Percentiles rank a stretch among this genome's conserved stretches.
Evolutionary conservation across 2,888 invertebrate species (phyloP).

Genomic region (Cephalotes varians): DNA sequence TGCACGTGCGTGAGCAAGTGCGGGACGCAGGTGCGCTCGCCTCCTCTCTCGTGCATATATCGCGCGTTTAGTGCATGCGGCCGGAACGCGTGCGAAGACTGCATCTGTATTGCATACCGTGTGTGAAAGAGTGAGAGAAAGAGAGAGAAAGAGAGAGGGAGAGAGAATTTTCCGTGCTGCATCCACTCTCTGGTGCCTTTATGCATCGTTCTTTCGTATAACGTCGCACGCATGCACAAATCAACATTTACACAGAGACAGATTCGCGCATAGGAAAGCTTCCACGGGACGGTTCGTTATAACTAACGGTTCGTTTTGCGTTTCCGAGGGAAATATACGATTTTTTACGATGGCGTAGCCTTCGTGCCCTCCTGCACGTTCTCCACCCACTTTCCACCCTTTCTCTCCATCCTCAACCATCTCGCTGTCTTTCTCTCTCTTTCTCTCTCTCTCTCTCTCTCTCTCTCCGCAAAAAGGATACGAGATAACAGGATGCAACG

Average conservation of each 20-base stretch:
- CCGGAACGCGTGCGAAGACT: not conserved
- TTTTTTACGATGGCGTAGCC: constrained; percentile 58
- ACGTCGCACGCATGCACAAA: constrained; percentile 38
- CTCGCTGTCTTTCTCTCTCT: not conserved
- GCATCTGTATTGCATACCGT: constrained; percentile 18
- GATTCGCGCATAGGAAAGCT: constrained; percentile 19
- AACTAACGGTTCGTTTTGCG: constrained; percentile 64
- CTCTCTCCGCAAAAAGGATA: constrained; percentile 51
- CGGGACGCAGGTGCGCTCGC: constrained; percentile 22
- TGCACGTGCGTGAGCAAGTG: constrained; percentile 49
- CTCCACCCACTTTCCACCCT: not conserved
- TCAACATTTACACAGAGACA: constrained; percentile 48
- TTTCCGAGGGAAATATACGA: constrained; percentile 51
- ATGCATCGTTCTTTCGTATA: constrained; percentile 22
- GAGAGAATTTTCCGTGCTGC: not conserved
- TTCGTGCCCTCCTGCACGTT: not conserved
- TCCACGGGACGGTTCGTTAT: constrained; percentile 60
- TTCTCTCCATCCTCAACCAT: not conserved
- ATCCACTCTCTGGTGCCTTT: not conserved
- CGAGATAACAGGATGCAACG: constrained; percentile 60
- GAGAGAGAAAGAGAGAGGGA: not conserved
- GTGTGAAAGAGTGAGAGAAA: no score
- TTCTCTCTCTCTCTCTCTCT: not conserved
- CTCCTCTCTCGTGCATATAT: constrained; percentile 22
- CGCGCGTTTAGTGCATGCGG: constrained; percentile 18